These are phyloP conservation scores for Chinchilla lanigera DNA, from an alignment of 2,113 vertebrate genomes.

Conservation along the genomic window DNA sequence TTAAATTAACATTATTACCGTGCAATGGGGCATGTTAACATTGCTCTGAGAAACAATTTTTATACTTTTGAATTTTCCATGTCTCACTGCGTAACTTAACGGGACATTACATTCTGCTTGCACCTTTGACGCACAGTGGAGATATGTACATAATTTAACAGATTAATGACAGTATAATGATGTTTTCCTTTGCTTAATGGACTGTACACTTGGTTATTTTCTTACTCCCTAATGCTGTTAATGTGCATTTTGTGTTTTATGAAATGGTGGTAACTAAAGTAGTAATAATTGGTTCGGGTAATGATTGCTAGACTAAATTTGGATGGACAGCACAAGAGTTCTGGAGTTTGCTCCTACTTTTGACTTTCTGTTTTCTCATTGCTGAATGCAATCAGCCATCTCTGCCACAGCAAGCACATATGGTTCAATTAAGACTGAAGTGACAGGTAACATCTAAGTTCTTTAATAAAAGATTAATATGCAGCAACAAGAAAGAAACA, in stretches of 20 bases:
- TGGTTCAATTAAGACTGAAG: constrained; percentile 13
- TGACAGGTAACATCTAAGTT: background rate
- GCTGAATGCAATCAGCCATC: constrained; percentile 42
- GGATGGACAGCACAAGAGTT: background rate
- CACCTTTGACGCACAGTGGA: constrained; percentile 55
- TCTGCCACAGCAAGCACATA: background rate
- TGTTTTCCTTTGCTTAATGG: constrained; percentile 78
- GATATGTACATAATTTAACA: constrained; percentile 64
- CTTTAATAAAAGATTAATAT: background rate
- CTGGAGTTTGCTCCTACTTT: constrained; percentile 48
- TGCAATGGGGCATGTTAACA: constrained; percentile 58
- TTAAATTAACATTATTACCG: constrained; percentile 63
- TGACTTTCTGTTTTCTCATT: constrained; percentile 46
- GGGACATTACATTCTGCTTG: constrained; percentile 63
- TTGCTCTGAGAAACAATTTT: constrained; percentile 58
- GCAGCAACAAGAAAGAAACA: background rate
- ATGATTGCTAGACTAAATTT: background rate
- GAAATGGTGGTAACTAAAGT: constrained; percentile 65
- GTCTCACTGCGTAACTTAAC: constrained; percentile 63
- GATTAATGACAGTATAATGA: constrained; percentile 77
- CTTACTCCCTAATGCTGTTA: constrained; percentile 61
- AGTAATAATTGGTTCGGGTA: background rate
- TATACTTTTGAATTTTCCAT: constrained; percentile 42
- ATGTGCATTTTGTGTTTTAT: constrained; percentile 57
- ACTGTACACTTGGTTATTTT: constrained; percentile 68